phyloP scores from a whole-genome alignment of 2,888 invertebrate genomes.

The Micoletzkya japonica region DNA sequence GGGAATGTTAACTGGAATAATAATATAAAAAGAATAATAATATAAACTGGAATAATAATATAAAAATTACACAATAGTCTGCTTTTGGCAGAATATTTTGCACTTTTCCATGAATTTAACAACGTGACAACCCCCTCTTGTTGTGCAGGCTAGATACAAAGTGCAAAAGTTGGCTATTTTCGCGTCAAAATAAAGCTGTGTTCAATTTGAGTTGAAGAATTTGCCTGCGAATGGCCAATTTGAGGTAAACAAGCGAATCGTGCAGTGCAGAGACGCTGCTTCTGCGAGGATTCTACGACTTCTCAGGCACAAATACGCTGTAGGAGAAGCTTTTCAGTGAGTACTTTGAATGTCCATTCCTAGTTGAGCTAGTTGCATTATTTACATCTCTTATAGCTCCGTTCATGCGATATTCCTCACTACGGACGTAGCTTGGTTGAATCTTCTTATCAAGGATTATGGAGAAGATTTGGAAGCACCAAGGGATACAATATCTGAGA shows the following conservation, averaged over 20 bases:
- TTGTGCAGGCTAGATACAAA: no score
- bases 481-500: slow-evolving; percentile 14
- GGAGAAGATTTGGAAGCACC: background rate
- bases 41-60: no score
- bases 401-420: slow-evolving; percentile 21
- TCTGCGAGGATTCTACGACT: slow-evolving; percentile 19
- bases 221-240: no score
- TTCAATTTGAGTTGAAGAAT: no score
- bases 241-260: slow-evolving; percentile 17
- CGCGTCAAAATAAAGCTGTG: no score
- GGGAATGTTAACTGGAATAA: no score
- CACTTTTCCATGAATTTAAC: no score
- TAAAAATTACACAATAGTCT: no score
- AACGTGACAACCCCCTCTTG: no score
- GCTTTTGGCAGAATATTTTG: no score
- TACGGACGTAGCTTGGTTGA: slow-evolving; percentile 19
- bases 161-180: no score
- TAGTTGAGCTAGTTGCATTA: background rate
- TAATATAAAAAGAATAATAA: no score
- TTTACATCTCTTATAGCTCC: background rate
- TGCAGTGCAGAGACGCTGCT: slow-evolving; percentile 15
- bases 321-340: slow-evolving; percentile 18
- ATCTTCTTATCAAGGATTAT: slow-evolving; percentile 21
- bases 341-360: background rate
- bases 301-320: slow-evolving; percentile 17